A percentile compares a stretch with the other conserved stretches of the same genome.
Conservation (phyloP, 2,888 invertebrate species). For the Melinaea marsaeus region DNA sequence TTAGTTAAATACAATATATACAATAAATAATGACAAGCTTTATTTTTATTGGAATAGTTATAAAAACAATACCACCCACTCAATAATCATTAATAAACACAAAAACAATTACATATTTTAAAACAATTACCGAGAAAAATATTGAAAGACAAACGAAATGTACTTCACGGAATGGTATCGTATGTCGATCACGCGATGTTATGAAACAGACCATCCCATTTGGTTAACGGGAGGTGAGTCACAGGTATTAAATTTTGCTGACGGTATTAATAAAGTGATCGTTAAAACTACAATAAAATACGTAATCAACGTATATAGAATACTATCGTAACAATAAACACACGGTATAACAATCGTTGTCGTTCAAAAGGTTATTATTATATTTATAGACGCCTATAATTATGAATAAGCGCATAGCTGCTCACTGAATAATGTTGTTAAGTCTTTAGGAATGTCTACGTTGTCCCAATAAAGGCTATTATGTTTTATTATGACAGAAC, state of each 20-base stretch:
- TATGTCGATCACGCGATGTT: constrained; percentile 37
- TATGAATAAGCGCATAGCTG: no score
- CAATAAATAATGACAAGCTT: no score
- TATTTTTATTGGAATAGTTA: no score
- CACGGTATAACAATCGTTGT: not conserved
- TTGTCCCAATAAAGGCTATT: no score
- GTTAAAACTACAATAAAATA: constrained; percentile 12
- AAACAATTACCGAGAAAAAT: constrained; percentile 4
- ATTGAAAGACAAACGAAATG: constrained; percentile 7
- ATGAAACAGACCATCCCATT: constrained; percentile 27
- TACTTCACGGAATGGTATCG: constrained; percentile 32
- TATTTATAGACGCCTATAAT: not conserved
- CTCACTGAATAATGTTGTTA: no score
- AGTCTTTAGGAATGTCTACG: no score
- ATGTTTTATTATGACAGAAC: no score
- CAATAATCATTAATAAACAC: not conserved
- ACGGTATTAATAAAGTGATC: constrained; percentile 11
- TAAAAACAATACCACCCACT: not conserved
- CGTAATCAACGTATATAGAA: constrained; percentile 11
- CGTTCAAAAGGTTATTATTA: not conserved
- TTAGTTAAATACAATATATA: no score
- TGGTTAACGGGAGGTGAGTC: constrained; percentile 25
- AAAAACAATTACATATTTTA: constrained; percentile 2
- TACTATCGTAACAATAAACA: not conserved
- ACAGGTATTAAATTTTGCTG: constrained; percentile 20